Evolutionary conservation across 2,888 invertebrate species (phyloP).

Genomic region (Augochlorella aurata): DNA sequence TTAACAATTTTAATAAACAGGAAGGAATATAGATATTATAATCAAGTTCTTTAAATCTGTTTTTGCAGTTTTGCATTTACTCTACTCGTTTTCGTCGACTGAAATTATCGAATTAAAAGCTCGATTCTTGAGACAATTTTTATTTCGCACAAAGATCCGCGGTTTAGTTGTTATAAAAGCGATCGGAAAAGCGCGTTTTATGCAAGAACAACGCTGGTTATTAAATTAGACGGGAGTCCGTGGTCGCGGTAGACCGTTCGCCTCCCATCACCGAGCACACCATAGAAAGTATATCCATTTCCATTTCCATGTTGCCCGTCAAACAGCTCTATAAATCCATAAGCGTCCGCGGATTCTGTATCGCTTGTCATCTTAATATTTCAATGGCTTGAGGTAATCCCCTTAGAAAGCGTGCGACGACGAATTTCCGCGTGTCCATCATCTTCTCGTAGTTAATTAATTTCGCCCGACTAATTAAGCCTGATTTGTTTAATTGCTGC

Average conservation of each 20-base stretch:
- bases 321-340: neutral
- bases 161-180: too few species aligned
- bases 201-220: too few species aligned
- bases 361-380: slow-evolving; percentile 12
- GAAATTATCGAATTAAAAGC: too few species aligned
- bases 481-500: slow-evolving; percentile 10
- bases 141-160: too few species aligned
- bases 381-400: neutral
- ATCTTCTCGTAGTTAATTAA: neutral
- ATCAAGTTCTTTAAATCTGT: too few species aligned
- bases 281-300: neutral
- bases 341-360: neutral
- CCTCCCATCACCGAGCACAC: neutral
- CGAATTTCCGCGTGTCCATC: neutral
- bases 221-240: too few species aligned
- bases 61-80: too few species aligned
- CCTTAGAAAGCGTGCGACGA: slow-evolving; percentile 3
- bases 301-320: neutral
- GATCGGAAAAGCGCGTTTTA: too few species aligned
- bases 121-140: too few species aligned
- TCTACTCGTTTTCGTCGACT: too few species aligned
- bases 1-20: too few species aligned
- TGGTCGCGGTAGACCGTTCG: neutral
- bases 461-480: slow-evolving; percentile 8
- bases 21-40: too few species aligned